Evolutionary conservation across 2,888 invertebrate genomes (phyloP).

Genomic region (Pinctada fucata): DNA sequence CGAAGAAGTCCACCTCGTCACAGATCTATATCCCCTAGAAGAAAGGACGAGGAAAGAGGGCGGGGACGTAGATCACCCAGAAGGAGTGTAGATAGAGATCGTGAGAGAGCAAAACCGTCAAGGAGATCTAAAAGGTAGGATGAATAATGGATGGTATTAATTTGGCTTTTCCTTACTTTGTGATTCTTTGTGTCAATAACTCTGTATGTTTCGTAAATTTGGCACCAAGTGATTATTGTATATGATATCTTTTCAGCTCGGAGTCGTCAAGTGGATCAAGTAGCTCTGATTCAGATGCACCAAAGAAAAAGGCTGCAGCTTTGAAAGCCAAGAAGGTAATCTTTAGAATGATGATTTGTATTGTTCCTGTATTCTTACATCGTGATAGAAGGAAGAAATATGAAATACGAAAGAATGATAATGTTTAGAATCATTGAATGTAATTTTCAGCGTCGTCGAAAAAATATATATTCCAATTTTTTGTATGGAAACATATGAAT

Average conservation of each 20-base stretch:
- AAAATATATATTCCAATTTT: too few species aligned
- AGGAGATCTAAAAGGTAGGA: not conserved
- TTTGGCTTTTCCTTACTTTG: too few species aligned
- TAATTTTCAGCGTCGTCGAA: too few species aligned
- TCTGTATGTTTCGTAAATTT: too few species aligned
- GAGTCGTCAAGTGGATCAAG: slow-evolving; percentile 35
- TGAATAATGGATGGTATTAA: not conserved
- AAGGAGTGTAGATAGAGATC: not conserved
- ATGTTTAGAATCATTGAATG: too few species aligned
- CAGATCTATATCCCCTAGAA: slow-evolving; percentile 39
- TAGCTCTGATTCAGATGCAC: slow-evolving; percentile 44
- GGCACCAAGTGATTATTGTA: too few species aligned
- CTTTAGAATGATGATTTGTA: not conserved
- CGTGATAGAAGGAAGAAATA: slow-evolving; percentile 7
- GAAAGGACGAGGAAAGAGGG: slow-evolving; percentile 45
- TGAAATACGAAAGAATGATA: too few species aligned
- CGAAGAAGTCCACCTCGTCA: slow-evolving; percentile 45
- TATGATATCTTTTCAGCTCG: slow-evolving; percentile 19
- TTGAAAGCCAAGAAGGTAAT: slow-evolving; percentile 19
- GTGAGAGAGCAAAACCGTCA: not conserved
- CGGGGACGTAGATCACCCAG: slow-evolving; percentile 36
- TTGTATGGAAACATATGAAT: too few species aligned
- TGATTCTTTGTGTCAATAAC: too few species aligned
- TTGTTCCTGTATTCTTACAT: not conserved
- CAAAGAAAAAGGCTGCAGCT: slow-evolving; percentile 31